Conservation (phyloP, 1,140 invertebrate genomes). For the Ceratosolen solmsi region DNA sequence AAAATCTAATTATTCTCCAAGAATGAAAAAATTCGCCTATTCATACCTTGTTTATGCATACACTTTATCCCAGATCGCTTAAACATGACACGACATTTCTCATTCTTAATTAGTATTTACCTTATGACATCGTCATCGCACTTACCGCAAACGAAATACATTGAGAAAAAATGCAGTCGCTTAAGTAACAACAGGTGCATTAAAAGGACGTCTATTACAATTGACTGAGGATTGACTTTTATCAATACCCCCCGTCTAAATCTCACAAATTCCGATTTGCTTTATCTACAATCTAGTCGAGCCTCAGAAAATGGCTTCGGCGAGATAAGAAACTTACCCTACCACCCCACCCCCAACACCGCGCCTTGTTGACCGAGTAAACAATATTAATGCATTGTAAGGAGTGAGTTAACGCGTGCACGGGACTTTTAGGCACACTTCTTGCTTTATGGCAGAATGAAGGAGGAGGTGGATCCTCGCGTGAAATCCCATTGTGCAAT, state of each 20-base stretch:
- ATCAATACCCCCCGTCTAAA: neutral
- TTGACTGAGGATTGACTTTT: too few relatives aligned
- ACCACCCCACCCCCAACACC: too few relatives aligned
- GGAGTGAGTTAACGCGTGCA: neutral
- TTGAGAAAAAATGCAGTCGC: neutral
- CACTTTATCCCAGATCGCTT: neutral
- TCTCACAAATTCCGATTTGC: neutral
- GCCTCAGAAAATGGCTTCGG: neutral
- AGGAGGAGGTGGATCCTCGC: constrained; percentile 1
- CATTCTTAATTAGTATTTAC: constrained; percentile 2
- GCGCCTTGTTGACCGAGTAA: neutral
- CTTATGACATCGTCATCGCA: neutral
- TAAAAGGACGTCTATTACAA: neutral
- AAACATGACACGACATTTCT: neutral
- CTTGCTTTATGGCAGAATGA: neutral
- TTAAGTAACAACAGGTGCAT: neutral
- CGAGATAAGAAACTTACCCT: neutral
- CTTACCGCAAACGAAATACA: neutral
- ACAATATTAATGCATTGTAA: constrained; percentile 19
- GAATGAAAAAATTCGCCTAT: neutral
- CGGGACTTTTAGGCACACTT: neutral
- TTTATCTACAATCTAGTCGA: neutral
- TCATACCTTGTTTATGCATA: neutral
- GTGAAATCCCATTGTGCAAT: constrained; percentile 45
- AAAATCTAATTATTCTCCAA: neutral